These are phyloP conservation scores for Psittacula derbiana DNA, from an alignment of 2,797 vertebrate species.

Conservation along the genomic window DNA sequence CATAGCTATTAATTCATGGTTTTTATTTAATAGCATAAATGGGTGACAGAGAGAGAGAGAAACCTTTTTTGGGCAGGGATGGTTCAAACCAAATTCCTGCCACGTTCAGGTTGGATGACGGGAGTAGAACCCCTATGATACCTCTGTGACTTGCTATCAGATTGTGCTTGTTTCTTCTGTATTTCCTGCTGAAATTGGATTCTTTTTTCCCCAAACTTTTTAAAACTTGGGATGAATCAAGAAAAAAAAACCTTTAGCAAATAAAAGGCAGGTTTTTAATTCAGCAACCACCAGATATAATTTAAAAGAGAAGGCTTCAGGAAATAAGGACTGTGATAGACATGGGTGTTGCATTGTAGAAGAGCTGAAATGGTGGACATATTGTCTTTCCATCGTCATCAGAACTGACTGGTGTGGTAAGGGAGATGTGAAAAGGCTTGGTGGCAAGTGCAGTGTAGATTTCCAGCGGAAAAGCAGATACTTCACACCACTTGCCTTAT, in stretches of 20 bases:
- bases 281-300: conserved; percentile 29
- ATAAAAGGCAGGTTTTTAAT: conserved; percentile 43
- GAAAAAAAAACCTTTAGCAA: conserved; percentile 37
- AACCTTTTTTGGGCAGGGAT: not conserved
- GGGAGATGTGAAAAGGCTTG: not conserved
- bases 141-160: not conserved
- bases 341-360: not conserved
- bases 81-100: not conserved
- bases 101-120: not conserved
- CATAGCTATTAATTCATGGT: not conserved
- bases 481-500: not conserved
- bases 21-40: not conserved
- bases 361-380: not conserved
- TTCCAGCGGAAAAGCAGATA: not conserved
- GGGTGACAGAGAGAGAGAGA: not conserved
- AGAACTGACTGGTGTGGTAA: not conserved
- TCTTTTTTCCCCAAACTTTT: not conserved
- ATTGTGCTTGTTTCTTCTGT: not conserved
- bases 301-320: conserved; percentile 46
- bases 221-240: conserved; percentile 53
- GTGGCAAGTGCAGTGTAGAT: not conserved
- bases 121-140: not conserved
- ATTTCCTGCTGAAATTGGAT: not conserved
- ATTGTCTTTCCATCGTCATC: not conserved
- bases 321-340: conserved; percentile 30